Percentiles rank a stretch among this genome's conserved stretches.
These are phyloP conservation scores for Sinotaia quadrata DNA, from an alignment of 2,888 invertebrate genomes.

Conservation along the genomic window DNA sequence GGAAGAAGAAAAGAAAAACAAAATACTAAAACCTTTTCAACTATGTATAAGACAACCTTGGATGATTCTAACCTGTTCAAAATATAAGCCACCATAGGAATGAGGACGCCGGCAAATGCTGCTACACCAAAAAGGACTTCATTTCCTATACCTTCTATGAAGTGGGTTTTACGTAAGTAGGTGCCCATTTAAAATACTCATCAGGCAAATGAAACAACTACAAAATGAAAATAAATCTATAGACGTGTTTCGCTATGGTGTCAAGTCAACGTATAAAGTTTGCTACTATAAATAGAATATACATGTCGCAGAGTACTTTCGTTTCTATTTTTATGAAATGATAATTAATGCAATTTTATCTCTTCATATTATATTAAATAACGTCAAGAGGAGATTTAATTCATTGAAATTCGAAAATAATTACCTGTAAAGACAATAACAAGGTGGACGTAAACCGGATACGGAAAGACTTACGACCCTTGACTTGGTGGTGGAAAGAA, in stretches of 20 bases:
- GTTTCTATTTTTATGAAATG: not conserved
- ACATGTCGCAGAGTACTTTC: conserved; percentile 9
- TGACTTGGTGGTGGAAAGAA: conserved; percentile 10
- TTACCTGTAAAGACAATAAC: not conserved
- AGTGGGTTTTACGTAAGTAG: conserved; percentile 33
- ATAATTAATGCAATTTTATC: no score
- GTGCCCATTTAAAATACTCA: conserved; percentile 21
- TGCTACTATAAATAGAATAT: conserved; percentile 15
- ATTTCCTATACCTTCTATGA: conserved; percentile 60
- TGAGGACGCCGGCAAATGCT: conserved; percentile 45
- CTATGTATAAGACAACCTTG: no score
- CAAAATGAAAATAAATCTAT: no score
- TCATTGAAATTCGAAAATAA: not conserved
- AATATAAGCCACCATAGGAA: conserved; percentile 44
- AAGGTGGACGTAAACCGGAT: conserved; percentile 21
- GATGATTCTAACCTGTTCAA: conserved; percentile 34
- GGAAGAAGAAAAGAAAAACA: no score
- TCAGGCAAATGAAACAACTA: no score
- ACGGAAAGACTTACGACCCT: not conserved
- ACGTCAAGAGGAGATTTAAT: not conserved
- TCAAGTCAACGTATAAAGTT: no score
- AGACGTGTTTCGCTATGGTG: no score
- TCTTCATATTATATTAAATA: not conserved
- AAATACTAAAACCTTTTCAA: no score
- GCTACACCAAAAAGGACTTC: conserved; percentile 53